These are phyloP conservation scores for Tetranychus piercei DNA, from an alignment of 2,888 invertebrate genomes.

Conservation along the genomic window DNA sequence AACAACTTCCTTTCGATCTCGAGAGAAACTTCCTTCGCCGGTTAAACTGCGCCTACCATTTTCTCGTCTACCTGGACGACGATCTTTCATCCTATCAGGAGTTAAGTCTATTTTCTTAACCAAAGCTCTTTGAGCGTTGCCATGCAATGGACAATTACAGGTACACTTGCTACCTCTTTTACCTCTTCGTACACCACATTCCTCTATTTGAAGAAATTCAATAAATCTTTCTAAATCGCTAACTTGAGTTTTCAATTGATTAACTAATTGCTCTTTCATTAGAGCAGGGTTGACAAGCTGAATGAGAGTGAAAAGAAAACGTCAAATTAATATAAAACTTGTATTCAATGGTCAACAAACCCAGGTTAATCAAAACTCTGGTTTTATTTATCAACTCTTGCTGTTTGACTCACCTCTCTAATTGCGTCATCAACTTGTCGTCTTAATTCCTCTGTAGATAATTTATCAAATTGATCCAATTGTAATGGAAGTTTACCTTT, in stretches of 20 bases:
- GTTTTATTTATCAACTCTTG: no score
- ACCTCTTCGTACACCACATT: background rate
- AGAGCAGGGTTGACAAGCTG: constrained; percentile 75
- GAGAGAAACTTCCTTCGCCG: constrained; percentile 8
- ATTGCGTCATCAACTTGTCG: constrained; percentile 76
- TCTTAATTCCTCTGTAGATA: constrained; percentile 62
- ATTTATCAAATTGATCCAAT: constrained; percentile 53
- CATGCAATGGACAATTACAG: constrained; percentile 34
- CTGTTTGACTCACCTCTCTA: constrained; percentile 44
- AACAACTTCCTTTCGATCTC: constrained; percentile 33
- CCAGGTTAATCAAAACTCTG: no score
- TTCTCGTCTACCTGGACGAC: background rate
- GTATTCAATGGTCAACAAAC: background rate
- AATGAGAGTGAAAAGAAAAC: constrained; percentile 16
- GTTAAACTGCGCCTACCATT: background rate
- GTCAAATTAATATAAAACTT: background rate
- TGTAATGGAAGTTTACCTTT: constrained; percentile 65
- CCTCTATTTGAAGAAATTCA: constrained; percentile 60
- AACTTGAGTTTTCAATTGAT: constrained; percentile 87
- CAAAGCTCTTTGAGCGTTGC: constrained; percentile 22
- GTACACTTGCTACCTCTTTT: constrained; percentile 29
- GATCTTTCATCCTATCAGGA: background rate
- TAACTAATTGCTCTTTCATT: constrained; percentile 87
- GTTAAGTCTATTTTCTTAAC: background rate
- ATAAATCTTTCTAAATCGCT: constrained; percentile 93